These are phyloP conservation scores for Heliconius nattereri DNA, from an alignment of 1,140 invertebrate species.

Conservation along the genomic window DNA sequence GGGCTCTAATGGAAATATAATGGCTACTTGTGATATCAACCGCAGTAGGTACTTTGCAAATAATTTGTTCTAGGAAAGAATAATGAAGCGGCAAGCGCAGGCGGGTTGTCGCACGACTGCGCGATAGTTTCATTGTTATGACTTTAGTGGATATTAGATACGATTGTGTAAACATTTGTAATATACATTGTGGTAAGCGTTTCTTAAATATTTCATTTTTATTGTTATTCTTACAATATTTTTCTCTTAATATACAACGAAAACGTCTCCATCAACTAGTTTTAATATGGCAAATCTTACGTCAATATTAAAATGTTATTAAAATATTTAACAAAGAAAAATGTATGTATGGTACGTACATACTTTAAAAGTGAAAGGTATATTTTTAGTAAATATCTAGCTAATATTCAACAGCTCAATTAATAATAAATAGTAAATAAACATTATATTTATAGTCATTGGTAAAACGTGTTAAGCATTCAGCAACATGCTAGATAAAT, in stretches of 20 bases:
- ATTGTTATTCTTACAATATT: background rate
- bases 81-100: slow-evolving; percentile 48
- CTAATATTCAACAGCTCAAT: background rate
- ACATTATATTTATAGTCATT: background rate
- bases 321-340: background rate
- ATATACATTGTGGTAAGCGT: background rate
- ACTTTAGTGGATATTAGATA: background rate
- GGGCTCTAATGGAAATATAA: background rate
- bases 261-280: background rate
- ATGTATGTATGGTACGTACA: too few species aligned
- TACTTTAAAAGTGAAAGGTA: background rate
- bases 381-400: background rate
- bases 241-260: too few species aligned
- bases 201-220: background rate
- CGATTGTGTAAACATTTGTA: slow-evolving; percentile 3
- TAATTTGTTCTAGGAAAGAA: slow-evolving; percentile 53
- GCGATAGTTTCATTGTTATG: background rate
- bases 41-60: slow-evolving; percentile 43
- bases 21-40: slow-evolving; percentile 29
- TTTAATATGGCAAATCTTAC: background rate
- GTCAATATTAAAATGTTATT: background rate
- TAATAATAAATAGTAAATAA: background rate
- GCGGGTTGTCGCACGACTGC: slow-evolving; percentile 44
- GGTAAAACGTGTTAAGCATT: background rate
- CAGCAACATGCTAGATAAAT: background rate